These are phyloP conservation scores for Emydura subglobosa DNA, from an alignment of 2,113 vertebrate genomes.

Conservation along the genomic window DNA sequence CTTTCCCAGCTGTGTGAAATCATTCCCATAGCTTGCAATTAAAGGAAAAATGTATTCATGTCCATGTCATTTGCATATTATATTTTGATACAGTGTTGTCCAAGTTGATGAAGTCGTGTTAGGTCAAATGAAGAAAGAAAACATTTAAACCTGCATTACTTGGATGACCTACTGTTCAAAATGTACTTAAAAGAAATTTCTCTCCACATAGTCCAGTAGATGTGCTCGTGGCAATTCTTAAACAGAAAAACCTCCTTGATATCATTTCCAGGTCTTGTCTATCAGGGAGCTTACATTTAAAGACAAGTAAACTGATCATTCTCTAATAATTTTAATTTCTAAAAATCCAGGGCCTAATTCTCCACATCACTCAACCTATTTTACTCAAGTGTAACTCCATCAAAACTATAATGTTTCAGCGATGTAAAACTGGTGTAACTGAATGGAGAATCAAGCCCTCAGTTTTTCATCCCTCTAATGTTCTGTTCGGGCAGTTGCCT, in stretches of 20 bases:
- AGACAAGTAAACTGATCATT: neutral
- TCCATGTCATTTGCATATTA: neutral
- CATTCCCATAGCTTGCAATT: neutral
- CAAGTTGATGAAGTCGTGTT: neutral
- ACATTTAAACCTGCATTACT: neutral
- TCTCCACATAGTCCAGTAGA: neutral
- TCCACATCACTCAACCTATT: neutral
- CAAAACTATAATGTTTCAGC: neutral
- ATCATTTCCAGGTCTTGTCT: neutral
- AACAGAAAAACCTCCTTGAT: neutral
- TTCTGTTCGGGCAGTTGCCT: neutral
- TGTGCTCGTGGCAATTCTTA: neutral
- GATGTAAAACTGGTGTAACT: neutral
- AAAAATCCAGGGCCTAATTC: neutral
- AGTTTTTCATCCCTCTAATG: neutral
- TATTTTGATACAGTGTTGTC: neutral
- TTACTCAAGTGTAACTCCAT: neutral
- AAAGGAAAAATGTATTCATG: neutral
- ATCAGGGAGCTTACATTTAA: neutral
- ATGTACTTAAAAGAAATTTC: neutral
- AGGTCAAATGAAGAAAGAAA: neutral
- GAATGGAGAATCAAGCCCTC: neutral
- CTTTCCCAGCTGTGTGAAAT: neutral
- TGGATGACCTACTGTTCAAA: neutral
- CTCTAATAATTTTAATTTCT: neutral